Base-by-base conservation (phyloP, 2,888 invertebrate species). In the Poecilus cupreus region DNA sequence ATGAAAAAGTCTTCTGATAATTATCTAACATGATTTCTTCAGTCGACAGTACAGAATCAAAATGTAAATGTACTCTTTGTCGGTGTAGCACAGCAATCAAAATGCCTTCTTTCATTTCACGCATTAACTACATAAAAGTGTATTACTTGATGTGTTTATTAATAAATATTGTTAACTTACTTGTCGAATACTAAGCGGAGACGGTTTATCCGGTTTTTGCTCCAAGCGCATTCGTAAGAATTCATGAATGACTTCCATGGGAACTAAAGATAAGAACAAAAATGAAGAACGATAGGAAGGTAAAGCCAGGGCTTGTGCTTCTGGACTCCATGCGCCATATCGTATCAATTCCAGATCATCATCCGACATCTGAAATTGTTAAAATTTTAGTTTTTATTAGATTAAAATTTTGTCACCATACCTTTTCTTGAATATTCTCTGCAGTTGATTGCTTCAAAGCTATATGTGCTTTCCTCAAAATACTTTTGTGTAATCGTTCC, bases 171-270 rank as follows among this genome's bases (percentile, higher is more conserved):
- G n/a, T 76, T 76, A 22, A 18, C 89, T 87, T 84, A 94, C 93
- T 91, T 97, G 97, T 86, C 96, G 93, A 60, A 97, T 93, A 84
- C 97, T 97, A 60, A 97, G 92, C 5, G 95, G 94, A 72, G 96
- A 97, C 0, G 97, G 97, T 72, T 95, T 94, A 20, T 93, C 92
- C 0, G 96, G 96, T 81, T 94, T 93, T 82, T 95, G 94, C 87
- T 97, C 97, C 46, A 97, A 90, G 54, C 97, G 90, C 91, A 98
- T 94, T 82, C 94, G 90, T 54, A 98, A 90, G 90, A 97, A 98
- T 89, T 98, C 97, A 87, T 97, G 96, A 83, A 97, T 94, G n/a
- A 97, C 94, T 89, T 98, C 97, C 86, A 98, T 90, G 22, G 97
- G 96, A 75, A 98, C 93, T 74, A 94, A 93, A 82, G 96, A 94